phyloP scores from a whole-genome alignment of 2,888 invertebrate species.

The Drosophila peninsularis region DNA sequence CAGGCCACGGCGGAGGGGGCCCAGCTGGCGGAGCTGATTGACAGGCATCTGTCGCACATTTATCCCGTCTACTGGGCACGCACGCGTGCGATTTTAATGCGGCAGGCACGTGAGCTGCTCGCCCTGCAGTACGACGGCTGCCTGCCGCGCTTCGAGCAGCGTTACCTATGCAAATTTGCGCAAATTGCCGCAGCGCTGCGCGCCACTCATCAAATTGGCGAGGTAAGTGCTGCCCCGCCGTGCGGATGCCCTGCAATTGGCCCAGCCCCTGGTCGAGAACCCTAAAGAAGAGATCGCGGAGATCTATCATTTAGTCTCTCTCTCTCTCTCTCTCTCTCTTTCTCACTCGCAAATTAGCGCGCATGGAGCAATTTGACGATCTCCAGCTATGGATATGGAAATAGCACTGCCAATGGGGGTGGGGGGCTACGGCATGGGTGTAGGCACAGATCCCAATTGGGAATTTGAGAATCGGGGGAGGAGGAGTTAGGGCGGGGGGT shows the following conservation, averaged over 20 bases:
- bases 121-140: conserved; percentile 87
- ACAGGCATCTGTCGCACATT: conserved; percentile 87
- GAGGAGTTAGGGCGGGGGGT: not conserved
- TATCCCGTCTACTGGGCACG: conserved; percentile 87
- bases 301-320: conserved; percentile 51
- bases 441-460: not conserved
- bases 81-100: conserved; percentile 87
- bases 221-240: conserved; percentile 79
- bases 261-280: not conserved
- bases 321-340: too few species aligned
- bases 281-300: conserved; percentile 36
- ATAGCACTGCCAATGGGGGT: conserved; percentile 24
- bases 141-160: conserved; percentile 87
- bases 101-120: conserved; percentile 89
- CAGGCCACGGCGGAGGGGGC: conserved; percentile 45
- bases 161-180: conserved; percentile 88
- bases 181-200: conserved; percentile 86
- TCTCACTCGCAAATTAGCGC: conserved; percentile 55
- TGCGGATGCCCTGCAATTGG: not conserved
- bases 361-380: conserved; percentile 52
- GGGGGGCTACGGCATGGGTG: not conserved
- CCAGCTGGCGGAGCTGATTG: conserved; percentile 85
- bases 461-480: not conserved
- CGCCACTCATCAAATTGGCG: conserved; percentile 82
- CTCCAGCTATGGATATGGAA: conserved; percentile 42